A percentile compares a stretch with the other conserved stretches of the same genome.
These are phyloP conservation scores for Synergus japonicus DNA, from an alignment of 2,888 invertebrate species.

Conservation along the genomic window DNA sequence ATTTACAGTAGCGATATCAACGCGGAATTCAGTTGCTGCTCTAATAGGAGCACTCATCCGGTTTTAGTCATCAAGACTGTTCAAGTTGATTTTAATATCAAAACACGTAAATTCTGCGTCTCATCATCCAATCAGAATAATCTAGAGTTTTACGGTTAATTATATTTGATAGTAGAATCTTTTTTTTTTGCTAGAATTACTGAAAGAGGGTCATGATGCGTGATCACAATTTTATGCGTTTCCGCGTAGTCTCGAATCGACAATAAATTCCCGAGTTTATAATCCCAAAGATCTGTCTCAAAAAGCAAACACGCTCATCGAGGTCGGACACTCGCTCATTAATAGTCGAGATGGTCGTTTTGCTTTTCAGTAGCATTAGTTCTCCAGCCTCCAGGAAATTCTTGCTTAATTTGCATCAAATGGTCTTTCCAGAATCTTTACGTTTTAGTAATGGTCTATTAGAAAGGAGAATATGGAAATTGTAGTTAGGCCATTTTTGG, in stretches of 20 bases:
- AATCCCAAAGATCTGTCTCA: slow-evolving; percentile 32
- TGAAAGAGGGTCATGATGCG: slow-evolving; percentile 30
- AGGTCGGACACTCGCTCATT: slow-evolving; percentile 16
- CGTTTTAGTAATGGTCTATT: neutral
- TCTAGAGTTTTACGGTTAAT: slow-evolving; percentile 34
- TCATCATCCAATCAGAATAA: slow-evolving; percentile 32
- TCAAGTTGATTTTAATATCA: slow-evolving; percentile 2
- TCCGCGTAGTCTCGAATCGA: slow-evolving; percentile 25
- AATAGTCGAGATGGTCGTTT: slow-evolving; percentile 8
- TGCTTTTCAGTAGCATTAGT: slow-evolving; percentile 17
- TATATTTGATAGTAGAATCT: slow-evolving; percentile 29
- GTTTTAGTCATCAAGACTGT: slow-evolving; percentile 19
- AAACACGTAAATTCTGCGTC: slow-evolving; percentile 28
- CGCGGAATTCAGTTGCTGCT: slow-evolving; percentile 34
- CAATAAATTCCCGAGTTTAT: slow-evolving; percentile 28
- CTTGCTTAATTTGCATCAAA: slow-evolving; percentile 13
- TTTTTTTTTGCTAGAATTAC: slow-evolving; percentile 10
- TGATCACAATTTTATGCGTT: slow-evolving; percentile 35
- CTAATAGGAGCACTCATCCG: slow-evolving; percentile 28
- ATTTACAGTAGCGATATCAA: slow-evolving; percentile 30
- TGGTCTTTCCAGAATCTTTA: neutral
- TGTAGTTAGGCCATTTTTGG: neutral
- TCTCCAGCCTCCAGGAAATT: neutral
- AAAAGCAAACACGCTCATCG: slow-evolving; percentile 30
- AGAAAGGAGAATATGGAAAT: neutral